Base-by-base conservation (phyloP, 2,888 invertebrate genomes). In the Eurytoma adleriae region DNA sequence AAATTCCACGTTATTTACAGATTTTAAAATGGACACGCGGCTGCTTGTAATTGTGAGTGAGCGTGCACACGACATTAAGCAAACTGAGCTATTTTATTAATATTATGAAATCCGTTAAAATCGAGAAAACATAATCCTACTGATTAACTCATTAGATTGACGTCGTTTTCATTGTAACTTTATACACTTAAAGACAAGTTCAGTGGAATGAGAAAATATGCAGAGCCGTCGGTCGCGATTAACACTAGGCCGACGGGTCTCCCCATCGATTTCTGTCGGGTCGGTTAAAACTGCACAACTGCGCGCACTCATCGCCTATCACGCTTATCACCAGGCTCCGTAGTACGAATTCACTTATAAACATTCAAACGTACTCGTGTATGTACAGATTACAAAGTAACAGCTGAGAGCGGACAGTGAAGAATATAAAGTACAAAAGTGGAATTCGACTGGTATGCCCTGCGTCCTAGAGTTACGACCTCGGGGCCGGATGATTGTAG, bases 401-500 rank as follows among this genome's bases (percentile, higher is more conserved):
- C n/a, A 40, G 27, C 27, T 68, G 48, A 61, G 48, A 52, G 7
- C 1, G 13, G 5, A 59, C n/a, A 59, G 5, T 52, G 56, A 13
- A 67, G 20, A 72, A 18, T 72, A 52, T 3, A 61, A 72, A 50
- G 7, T 61, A 67, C 16, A 20, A 62, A 64, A 56, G 30, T 56
- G 16, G 56, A 64, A 54, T 54, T 13, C 13, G 62, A 12, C 24
- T 14, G 3, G 20, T 3, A 40, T 18, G 30, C 18, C 16, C 14
- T n/a, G 16, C 18, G 7, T 1, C 14, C 13, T 3, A n/a, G 16
- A 61, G 86, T 89, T 89, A 90, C 83, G 89, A 87, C 72, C 88
- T 89, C 54, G 89, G 85, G 56, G 87, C 84, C 12, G 89, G 84
- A 69, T 90, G 88, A 80, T 83, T 87, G 83, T 86, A 89, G 81